Conservation (phyloP, 2,113 vertebrate species). For the Ptychochromis oligacanthus region DNA sequence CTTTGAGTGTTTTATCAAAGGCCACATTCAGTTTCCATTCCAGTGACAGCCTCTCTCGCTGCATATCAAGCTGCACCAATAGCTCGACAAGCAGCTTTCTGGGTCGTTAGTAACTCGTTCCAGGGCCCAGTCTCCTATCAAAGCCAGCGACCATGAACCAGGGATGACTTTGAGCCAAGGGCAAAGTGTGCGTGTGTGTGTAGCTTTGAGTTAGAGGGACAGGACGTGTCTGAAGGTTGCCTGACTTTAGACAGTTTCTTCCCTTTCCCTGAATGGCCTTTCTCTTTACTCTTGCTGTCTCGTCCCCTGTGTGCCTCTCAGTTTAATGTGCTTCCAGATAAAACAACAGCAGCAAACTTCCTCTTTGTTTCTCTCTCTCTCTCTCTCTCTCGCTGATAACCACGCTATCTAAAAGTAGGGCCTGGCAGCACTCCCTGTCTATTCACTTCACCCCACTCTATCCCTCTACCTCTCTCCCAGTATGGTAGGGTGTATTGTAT, state of each 20-base stretch:
- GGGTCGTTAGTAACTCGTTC: conserved; percentile 64
- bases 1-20: conserved; percentile 67
- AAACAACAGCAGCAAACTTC: conserved; percentile 72
- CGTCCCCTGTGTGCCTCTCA: conserved; percentile 61
- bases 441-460: conserved; percentile 31
- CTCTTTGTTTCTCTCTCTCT: conserved; percentile 65
- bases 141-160: conserved; percentile 57
- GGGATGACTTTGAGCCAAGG: conserved; percentile 65
- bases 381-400: conserved; percentile 66
- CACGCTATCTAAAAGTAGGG: conserved; percentile 70
- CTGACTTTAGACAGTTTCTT: conserved; percentile 61
- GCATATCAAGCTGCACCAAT: conserved; percentile 52
- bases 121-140: conserved; percentile 55
- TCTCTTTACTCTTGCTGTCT: conserved; percentile 49
- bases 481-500: conserved; percentile 58
- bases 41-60: conserved; percentile 38
- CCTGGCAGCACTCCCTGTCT: conserved; percentile 55
- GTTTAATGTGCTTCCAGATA: conserved; percentile 66
- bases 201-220: conserved; percentile 32
- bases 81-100: conserved; percentile 42
- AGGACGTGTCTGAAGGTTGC: conserved; percentile 50
- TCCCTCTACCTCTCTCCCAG: conserved; percentile 9
- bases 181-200: conserved; percentile 37
- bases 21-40: conserved; percentile 55
- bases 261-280: conserved; percentile 49